Conservation (phyloP, 2,797 vertebrate species). For the Hephaestus fuliginosus region DNA sequence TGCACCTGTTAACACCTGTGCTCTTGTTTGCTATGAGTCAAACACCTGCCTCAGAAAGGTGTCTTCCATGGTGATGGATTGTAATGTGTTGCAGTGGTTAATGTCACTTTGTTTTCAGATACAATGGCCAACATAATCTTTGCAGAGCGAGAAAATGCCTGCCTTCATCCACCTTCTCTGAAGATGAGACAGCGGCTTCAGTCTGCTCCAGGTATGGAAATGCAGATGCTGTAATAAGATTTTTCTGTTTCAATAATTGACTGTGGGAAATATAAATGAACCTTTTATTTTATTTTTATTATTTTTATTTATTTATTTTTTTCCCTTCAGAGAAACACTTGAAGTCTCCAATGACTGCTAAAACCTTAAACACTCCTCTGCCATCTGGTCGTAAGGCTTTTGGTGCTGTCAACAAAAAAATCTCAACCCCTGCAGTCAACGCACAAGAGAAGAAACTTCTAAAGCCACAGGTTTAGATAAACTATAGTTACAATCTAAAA, state of each 20-base stretch:
- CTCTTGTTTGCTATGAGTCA: background rate
- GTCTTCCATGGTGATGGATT: background rate
- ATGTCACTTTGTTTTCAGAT: constrained; percentile 50
- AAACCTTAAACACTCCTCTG: constrained; percentile 61
- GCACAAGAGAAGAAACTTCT: constrained; percentile 63
- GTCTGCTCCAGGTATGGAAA: constrained; percentile 75
- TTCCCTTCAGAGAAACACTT: constrained; percentile 61
- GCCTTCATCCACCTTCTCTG: constrained; percentile 52
- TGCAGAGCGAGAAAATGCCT: constrained; percentile 72
- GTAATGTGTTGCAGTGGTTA: background rate
- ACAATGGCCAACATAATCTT: constrained; percentile 71
- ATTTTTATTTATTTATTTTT: background rate
- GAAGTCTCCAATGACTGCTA: constrained; percentile 59
- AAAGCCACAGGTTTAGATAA: constrained; percentile 68
- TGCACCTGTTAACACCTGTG: too few species aligned
- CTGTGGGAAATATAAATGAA: background rate
- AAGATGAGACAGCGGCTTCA: constrained; percentile 72
- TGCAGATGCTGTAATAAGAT: background rate
- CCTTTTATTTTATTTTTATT: background rate
- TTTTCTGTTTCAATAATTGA: background rate
- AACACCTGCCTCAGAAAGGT: background rate
- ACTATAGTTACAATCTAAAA: background rate
- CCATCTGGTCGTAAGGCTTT: constrained; percentile 76
- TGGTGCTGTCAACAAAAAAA: constrained; percentile 67
- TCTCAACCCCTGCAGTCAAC: constrained; percentile 53